Base-by-base conservation (phyloP, 2,113 vertebrate genomes). In the Megaptera novaeangliae region DNA sequence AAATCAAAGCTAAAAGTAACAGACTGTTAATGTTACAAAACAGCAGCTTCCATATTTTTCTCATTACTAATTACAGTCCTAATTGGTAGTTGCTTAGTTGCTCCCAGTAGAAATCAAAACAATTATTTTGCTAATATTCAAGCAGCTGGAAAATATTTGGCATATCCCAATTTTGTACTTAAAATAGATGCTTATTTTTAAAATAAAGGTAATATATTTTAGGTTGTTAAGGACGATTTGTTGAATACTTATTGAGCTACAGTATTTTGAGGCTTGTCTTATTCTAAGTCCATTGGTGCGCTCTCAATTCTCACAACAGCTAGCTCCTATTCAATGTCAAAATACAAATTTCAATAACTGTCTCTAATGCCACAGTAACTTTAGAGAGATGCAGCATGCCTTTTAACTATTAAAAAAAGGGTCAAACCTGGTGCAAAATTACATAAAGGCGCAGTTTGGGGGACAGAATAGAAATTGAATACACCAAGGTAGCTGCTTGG, bases 401-500 rank as follows among this genome's bases (percentile, higher is more conserved):
- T 81, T 86, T 31, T n/a, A 59, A 86, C 78, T 77, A 71, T 27
- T 57, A 21, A 34, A 68, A 89, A 88, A 86, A 31, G 59, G 61
- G 9, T 41, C 5, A 1, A n/a, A 72, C 61, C 90, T 36, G 23
- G 59, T 83, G 75, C n/a, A 82, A 95, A 91, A 49, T 86, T 77
- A 66, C 64, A 90, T 17, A 81, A 84, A 78, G 55, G 36, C 0
- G 1, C 41, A 57, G 31, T 78, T 74, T 52, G 34, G 72, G 39
- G 41, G 39, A 71, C 57, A 94, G 41, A 86, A 61, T 3, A 52
- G 59, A 91, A 95, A 94, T 4, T 11, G 29, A 94, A 94, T 21
- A 95, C 71, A 97, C 84, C 59, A 64, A 44, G 5, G 55, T 20
- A 52, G 36, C 46, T 97, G 29, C 59, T 93, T 94, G 92, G 97